Conservation (phyloP, 2,113 vertebrate species). For the Scolopax mira region DNA sequence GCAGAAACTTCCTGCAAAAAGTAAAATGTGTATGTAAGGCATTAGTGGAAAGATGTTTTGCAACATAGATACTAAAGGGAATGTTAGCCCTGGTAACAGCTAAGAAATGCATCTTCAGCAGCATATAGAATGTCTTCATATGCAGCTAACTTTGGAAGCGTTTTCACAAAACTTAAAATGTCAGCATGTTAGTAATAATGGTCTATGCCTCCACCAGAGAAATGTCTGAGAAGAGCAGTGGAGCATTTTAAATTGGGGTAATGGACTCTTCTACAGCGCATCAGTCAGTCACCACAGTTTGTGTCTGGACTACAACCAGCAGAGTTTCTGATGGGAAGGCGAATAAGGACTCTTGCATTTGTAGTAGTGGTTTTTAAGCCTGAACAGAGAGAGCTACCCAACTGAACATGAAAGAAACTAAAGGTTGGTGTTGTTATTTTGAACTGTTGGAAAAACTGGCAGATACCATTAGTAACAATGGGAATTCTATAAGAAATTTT, state of each 20-base stretch:
- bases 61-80: not conserved
- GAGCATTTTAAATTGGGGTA: not conserved
- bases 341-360: not conserved
- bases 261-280: accelerated
- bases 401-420: not conserved
- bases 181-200: not conserved
- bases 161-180: not conserved
- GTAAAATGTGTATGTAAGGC: not conserved
- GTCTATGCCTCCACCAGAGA: not conserved
- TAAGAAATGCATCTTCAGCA: not conserved
- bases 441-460: not conserved
- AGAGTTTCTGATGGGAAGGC: not conserved
- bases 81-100: not conserved
- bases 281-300: accelerated
- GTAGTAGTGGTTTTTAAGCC: not conserved
- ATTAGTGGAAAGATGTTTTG: not conserved
- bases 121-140: not conserved
- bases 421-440: not conserved
- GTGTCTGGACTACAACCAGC: not conserved
- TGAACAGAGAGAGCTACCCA: not conserved
- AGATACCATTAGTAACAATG: not conserved
- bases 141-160: not conserved
- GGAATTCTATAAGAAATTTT: not conserved
- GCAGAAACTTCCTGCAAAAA: not conserved
- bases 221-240: not conserved